These are phyloP conservation scores for Axis porcinus DNA, from an alignment of 2,113 vertebrate species.

Conservation along the genomic window DNA sequence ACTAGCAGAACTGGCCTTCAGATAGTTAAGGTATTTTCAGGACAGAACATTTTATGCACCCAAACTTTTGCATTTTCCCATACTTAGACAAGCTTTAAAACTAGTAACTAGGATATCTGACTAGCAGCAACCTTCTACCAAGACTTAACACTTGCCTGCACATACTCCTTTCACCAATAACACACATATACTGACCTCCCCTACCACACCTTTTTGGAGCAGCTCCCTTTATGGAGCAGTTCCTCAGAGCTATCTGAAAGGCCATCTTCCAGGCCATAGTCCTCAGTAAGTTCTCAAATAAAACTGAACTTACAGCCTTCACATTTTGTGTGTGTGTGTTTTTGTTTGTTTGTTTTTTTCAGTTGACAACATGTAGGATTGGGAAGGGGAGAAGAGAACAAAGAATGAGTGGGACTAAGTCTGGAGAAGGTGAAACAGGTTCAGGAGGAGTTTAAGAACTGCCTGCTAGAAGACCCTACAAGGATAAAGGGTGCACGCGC, in stretches of 20 bases:
- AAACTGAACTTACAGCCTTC: neutral
- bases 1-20: neutral
- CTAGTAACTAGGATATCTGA: neutral
- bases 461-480: accelerated
- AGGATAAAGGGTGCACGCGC: accelerated
- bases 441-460: neutral
- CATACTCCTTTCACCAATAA: too few relatives aligned
- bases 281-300: neutral
- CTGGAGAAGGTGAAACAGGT: neutral
- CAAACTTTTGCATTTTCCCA: neutral
- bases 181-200: neutral
- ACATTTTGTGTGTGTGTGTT: neutral
- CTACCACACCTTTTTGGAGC: neutral
- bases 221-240: neutral
- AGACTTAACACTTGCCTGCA: neutral
- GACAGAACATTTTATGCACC: neutral
- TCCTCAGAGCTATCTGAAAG: neutral
- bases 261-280: neutral
- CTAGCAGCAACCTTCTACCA: neutral
- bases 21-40: neutral
- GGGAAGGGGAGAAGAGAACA: neutral
- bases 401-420: accelerated
- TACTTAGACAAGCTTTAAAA: neutral
- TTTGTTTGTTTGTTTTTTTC: neutral
- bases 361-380: neutral